Evolutionary conservation across 2,797 vertebrate genomes (phyloP).

Genomic region (Xiphorhynchus erythropygius): DNA sequence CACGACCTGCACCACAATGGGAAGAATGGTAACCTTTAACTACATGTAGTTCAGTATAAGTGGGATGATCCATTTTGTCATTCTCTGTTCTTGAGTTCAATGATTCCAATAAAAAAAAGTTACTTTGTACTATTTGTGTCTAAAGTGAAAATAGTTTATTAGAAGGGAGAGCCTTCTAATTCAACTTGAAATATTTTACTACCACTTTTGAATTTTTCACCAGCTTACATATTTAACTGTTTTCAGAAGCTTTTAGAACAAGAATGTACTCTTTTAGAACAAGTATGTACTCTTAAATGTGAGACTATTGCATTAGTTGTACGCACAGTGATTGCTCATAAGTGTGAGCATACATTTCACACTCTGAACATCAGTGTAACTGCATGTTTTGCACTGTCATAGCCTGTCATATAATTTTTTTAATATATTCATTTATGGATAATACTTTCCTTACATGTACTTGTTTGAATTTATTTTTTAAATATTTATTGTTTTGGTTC

Average conservation of each 20-base stretch:
- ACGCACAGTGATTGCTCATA: not conserved
- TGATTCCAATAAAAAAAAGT: not conserved
- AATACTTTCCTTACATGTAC: not conserved
- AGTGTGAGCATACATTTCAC: rapidly evolving
- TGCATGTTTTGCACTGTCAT: not conserved
- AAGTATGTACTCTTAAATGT: not conserved
- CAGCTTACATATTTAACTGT: not conserved
- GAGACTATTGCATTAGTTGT: not conserved
- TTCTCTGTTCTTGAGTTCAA: not conserved
- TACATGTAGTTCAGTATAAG: not conserved
- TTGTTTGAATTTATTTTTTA: not conserved
- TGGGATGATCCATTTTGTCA: not conserved
- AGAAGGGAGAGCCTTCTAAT: not conserved
- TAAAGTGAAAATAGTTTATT: not conserved
- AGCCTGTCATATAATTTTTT: not conserved
- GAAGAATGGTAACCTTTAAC: not conserved
- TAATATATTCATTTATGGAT: not conserved
- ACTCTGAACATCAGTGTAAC: not conserved
- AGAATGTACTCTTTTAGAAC: too few relatives aligned
- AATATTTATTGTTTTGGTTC: constrained; percentile 33
- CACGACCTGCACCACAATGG: not conserved
- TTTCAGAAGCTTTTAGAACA: not conserved
- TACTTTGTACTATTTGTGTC: not conserved
- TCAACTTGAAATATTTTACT: not conserved
- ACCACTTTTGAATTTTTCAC: not conserved